These are phyloP conservation scores for Volucella zonaria DNA, from an alignment of 2,888 invertebrate genomes.

Conservation along the genomic window DNA sequence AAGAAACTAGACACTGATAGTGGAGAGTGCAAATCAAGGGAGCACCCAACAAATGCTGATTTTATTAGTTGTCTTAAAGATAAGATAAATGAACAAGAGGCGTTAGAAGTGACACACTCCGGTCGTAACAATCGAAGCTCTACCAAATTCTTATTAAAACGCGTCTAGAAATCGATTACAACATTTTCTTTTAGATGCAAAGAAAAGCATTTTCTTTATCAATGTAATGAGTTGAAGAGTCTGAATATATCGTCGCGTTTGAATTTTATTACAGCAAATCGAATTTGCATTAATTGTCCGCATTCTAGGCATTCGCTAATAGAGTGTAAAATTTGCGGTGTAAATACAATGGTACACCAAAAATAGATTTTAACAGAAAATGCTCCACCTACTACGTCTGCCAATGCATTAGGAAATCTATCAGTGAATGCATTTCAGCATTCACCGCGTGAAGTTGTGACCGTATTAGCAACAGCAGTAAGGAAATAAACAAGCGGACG, in stretches of 20 bases:
- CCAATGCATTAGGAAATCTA: no score
- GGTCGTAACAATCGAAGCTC: constrained; percentile 1
- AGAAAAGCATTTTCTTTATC: constrained; percentile 28
- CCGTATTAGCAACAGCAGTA: no score
- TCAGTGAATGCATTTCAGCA: no score
- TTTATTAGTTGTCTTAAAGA: constrained; percentile 20
- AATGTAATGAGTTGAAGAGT: constrained; percentile 10
- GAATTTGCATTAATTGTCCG: constrained; percentile 35
- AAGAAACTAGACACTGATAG: constrained; percentile 36
- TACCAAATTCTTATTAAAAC: not conserved
- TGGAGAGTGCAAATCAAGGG: not conserved
- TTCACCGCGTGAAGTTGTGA: no score
- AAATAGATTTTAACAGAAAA: not conserved
- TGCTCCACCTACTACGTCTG: no score
- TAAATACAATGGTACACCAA: constrained; percentile 24
- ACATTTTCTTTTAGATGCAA: constrained; percentile 25
- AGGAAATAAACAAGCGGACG: no score
- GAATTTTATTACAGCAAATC: constrained; percentile 27
- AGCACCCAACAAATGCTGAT: not conserved
- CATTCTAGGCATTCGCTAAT: not conserved
- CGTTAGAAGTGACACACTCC: not conserved
- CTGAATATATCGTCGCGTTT: not conserved
- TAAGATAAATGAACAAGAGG: constrained; percentile 34
- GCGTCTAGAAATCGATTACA: not conserved
- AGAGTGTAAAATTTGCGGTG: constrained; percentile 16